These are phyloP conservation scores for Centropyge bicolor DNA, from an alignment of 2,797 vertebrate genomes.

Conservation along the genomic window DNA sequence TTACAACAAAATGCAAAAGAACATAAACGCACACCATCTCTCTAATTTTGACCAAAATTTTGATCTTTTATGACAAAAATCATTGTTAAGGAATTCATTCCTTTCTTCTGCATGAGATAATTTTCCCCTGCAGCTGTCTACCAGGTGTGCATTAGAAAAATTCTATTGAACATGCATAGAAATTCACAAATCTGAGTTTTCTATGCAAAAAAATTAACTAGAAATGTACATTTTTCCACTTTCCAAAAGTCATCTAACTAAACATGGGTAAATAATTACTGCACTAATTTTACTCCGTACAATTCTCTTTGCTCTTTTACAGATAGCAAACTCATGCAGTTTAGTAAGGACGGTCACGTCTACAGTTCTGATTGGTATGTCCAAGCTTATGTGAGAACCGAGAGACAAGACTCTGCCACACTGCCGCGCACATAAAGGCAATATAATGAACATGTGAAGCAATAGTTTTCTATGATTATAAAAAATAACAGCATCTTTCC, in stretches of 20 bases:
- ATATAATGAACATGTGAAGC: constrained; percentile 43
- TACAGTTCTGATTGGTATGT: neutral
- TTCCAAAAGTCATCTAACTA: neutral
- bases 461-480: constrained; percentile 40
- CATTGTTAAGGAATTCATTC: neutral
- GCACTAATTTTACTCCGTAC: constrained; percentile 9
- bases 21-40: neutral
- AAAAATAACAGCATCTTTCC: constrained; percentile 69
- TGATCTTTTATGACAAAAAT: neutral
- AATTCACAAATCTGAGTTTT: constrained; percentile 15
- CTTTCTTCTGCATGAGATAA: neutral
- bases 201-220: neutral
- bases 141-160: neutral
- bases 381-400: constrained; percentile 19
- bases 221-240: neutral
- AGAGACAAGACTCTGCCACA: constrained; percentile 67
- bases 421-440: constrained; percentile 50
- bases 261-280: neutral
- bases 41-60: neutral
- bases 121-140: neutral
- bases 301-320: constrained; percentile 26
- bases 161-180: neutral
- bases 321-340: constrained; percentile 37
- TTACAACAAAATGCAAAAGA: neutral
- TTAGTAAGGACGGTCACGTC: constrained; percentile 22